Evolutionary conservation across 2,888 invertebrate genomes (phyloP), one percentile per base, ranked within the genome.

Genomic region (Apotomis capreana): DNA sequence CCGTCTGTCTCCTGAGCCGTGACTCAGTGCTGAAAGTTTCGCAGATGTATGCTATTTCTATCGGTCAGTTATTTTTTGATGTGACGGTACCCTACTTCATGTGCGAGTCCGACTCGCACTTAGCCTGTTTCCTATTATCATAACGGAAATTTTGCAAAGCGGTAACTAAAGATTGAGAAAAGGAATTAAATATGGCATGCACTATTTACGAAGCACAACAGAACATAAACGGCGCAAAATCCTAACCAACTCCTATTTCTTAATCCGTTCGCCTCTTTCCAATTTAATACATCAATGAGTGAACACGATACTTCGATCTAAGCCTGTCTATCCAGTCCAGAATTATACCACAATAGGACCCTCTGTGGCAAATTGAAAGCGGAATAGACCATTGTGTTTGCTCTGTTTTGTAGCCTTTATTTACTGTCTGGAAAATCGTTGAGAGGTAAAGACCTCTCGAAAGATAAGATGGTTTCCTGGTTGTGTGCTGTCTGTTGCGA

Each of bases 321-420:
- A 44, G 12, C 59, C 54, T 15, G 15, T 44, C 36, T 51, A 51
- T 37, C 36, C 9, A 54, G 13, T 3, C 60, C 44, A 54, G 60
- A 12, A 68, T 68, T 59, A 68, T 36, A 37, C 49, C 68, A 62
- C 69, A 69, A 69, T 49, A 26, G 62, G n/a, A 36, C 13, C 10
- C 40, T 44, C 13, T 63, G 10, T 40, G 40, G 51, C 37, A 63
- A 69, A 69, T 68, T 63, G 57, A 63, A 69, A 57, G 55, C 13
- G 44, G 26, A 51, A 52, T 60, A 37, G 57, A 62, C 62, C 37
- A 63, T 69, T 69, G 62, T 63, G 49, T 57, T 15, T 36, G n/a
- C 36, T 46, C 37, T 69, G 15, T 44, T 49, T 51, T 54, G 15
- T 6, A 54, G 9, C 44, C 15, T 60, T 54, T 60, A 60, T 68